Conservation (phyloP, 2,888 invertebrate species). For the Chromoteleia sp. region DNA sequence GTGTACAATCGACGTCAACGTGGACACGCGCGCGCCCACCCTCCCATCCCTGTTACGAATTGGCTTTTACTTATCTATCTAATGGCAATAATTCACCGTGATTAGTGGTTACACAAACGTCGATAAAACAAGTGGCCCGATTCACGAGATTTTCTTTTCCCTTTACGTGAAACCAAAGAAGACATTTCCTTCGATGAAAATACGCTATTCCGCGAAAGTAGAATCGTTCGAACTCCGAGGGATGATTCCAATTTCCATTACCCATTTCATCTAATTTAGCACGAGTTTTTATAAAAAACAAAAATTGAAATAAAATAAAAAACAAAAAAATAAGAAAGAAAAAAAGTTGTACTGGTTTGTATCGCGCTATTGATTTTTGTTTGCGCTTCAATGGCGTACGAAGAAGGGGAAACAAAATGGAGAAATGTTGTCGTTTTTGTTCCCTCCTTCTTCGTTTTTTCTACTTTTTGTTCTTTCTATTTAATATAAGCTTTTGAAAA, state of each 20-base stretch:
- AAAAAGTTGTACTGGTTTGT: constrained; percentile 29
- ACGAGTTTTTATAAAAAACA: constrained; percentile 11
- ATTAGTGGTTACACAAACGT: constrained; percentile 7
- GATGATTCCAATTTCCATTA: constrained; percentile 21
- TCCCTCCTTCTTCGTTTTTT: constrained; percentile 6
- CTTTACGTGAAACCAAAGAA: background rate
- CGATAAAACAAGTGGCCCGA: background rate
- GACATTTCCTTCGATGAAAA: background rate
- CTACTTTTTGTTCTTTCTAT: constrained; percentile 62
- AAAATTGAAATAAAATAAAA: background rate
- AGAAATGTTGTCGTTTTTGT: constrained; percentile 35
- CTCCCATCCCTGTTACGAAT: constrained; percentile 4
- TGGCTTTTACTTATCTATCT: constrained; percentile 26
- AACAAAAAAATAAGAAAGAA: background rate
- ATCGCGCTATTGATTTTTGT: constrained; percentile 64
- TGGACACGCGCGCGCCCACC: constrained; percentile 1
- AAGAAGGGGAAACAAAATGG: constrained; percentile 34
- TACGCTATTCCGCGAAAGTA: background rate
- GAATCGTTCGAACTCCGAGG: too few relatives aligned
- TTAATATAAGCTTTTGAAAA: constrained; percentile 69
- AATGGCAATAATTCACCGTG: constrained; percentile 18
- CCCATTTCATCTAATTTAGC: constrained; percentile 10
- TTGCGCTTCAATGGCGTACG: constrained; percentile 23
- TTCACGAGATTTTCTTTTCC: background rate
- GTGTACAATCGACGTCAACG: constrained; percentile 11